These are phyloP conservation scores for Spinus pinus DNA, from an alignment of 2,797 vertebrate genomes.

Conservation along the genomic window DNA sequence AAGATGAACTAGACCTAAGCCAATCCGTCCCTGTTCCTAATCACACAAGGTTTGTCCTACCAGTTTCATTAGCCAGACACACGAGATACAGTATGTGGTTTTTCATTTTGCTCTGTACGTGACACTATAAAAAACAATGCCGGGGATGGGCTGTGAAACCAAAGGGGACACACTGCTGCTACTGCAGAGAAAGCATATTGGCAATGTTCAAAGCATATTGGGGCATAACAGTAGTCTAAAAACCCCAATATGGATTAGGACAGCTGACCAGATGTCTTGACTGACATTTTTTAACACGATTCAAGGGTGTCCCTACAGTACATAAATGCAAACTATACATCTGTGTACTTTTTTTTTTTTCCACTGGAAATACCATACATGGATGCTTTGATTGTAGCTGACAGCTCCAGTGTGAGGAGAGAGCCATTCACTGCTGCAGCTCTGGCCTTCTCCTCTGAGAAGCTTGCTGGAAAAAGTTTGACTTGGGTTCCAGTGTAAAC, in stretches of 20 bases:
- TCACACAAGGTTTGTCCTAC: constrained; percentile 79
- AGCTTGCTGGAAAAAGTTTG: neutral
- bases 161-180: constrained; percentile 79
- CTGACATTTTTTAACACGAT: constrained; percentile 80
- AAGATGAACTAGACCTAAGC: constrained; percentile 82
- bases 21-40: constrained; percentile 79
- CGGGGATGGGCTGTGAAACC: constrained; percentile 74
- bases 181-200: constrained; percentile 83
- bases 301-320: constrained; percentile 77
- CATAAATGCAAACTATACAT: constrained; percentile 79
- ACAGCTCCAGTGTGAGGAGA: constrained; percentile 45
- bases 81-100: constrained; percentile 75
- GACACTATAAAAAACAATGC: constrained; percentile 77
- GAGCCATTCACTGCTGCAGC: neutral
- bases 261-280: constrained; percentile 85
- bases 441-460: neutral
- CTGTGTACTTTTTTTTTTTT: constrained; percentile 72
- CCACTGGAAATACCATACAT: constrained; percentile 64
- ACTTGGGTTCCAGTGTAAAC: neutral
- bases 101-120: constrained; percentile 76
- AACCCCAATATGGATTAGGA: constrained; percentile 83
- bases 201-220: constrained; percentile 85
- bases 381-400: constrained; percentile 55
- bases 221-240: constrained; percentile 82
- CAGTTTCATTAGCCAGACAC: constrained; percentile 81